A percentile compares a stretch with the other conserved stretches of the same genome.
Evolutionary conservation across 2,888 invertebrate species (phyloP).

Genomic region (Noctua janthe): DNA sequence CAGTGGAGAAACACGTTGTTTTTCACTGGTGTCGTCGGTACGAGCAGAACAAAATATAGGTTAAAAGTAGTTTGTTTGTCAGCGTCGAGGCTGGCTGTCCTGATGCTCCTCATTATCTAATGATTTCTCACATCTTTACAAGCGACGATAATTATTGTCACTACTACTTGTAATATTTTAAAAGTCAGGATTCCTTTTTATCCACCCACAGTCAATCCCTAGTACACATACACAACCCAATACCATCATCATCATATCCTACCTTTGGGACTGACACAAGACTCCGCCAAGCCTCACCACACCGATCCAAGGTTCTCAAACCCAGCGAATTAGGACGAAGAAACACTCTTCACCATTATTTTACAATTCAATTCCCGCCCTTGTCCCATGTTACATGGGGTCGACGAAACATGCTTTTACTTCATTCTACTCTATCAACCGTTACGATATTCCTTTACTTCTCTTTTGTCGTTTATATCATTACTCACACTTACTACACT

Average conservation of each 20-base stretch:
- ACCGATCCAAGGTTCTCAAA: not conserved
- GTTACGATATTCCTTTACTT: not conserved
- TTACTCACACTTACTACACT: not conserved
- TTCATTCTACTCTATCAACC: not conserved
- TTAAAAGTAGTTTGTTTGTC: not conserved
- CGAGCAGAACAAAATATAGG: no score
- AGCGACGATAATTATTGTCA: not conserved
- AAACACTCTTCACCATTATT: not conserved
- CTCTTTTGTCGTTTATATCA: not conserved
- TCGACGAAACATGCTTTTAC: not conserved
- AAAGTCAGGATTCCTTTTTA: not conserved
- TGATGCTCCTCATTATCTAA: not conserved
- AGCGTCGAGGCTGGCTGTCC: not conserved
- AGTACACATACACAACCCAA: not conserved
- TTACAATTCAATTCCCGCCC: not conserved
- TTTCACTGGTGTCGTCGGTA: not conserved
- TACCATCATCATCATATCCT: not conserved
- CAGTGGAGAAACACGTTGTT: slow-evolving; percentile 5
- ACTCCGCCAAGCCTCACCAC: not conserved
- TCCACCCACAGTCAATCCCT: not conserved
- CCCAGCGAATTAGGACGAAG: not conserved
- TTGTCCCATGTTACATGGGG: not conserved
- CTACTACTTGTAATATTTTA: not conserved
- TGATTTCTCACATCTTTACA: not conserved
- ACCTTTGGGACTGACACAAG: not conserved